Conservation (phyloP, 2,888 invertebrate genomes). For the Heliconius sara region DNA sequence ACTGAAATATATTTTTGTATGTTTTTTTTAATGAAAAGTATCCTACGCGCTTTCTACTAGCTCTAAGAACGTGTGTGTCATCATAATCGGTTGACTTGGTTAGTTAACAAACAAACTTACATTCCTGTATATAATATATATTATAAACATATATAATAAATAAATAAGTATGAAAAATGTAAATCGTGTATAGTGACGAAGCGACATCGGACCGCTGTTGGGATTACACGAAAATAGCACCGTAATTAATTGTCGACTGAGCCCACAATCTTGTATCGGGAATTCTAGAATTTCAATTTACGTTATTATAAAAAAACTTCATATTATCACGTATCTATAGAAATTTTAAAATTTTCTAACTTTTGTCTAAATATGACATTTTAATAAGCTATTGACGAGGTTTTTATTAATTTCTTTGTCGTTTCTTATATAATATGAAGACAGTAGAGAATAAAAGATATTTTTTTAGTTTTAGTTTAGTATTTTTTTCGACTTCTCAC, state of each 20-base stretch:
- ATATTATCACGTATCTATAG: conserved; percentile 5
- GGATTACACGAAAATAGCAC: conserved; percentile 80
- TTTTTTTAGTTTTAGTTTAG: no score
- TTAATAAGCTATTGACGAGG: background rate
- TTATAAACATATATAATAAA: background rate
- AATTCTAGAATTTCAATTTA: conserved; percentile 34
- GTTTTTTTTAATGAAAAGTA: no score
- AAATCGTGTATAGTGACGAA: conserved; percentile 62
- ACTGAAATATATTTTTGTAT: no score
- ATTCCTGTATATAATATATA: background rate
- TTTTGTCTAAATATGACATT: background rate
- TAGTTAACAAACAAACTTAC: background rate
- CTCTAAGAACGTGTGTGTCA: no score
- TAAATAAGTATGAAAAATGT: conserved; percentile 33
- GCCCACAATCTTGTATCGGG: conserved; percentile 54
- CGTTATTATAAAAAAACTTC: conserved; percentile 27
- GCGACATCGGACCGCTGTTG: conserved; percentile 68
- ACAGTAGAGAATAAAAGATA: no score
- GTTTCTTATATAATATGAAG: no score
- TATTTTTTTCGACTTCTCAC: background rate
- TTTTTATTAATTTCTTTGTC: background rate
- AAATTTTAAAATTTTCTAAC: background rate
- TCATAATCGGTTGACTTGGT: no score
- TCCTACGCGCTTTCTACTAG: no score
- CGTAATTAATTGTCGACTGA: conserved; percentile 75